Percentiles rank a stretch among this genome's conserved stretches.
Evolutionary conservation across 1,140 invertebrate genomes (phyloP).

Genomic region (Manduca sexta): DNA sequence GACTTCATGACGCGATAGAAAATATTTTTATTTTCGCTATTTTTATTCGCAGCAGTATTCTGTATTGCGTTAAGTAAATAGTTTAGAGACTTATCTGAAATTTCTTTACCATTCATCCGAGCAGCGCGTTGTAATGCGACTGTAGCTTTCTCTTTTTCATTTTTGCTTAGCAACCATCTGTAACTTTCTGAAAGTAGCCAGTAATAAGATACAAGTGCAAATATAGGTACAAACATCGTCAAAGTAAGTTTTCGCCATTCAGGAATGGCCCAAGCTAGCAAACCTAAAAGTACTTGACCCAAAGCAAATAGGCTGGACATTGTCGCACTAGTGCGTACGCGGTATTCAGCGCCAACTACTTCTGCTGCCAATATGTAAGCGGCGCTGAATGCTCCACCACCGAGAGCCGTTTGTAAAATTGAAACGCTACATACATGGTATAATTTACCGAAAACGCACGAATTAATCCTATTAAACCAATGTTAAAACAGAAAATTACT

Average conservation of each 20-base stretch:
- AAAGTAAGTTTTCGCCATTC: constrained; percentile 81
- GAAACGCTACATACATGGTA: constrained; percentile 50
- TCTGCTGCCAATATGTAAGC: constrained; percentile 78
- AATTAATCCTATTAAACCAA: constrained; percentile 41
- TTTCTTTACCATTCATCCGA: constrained; percentile 77
- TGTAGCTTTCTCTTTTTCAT: constrained; percentile 76
- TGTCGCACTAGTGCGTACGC: constrained; percentile 81
- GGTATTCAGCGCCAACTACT: constrained; percentile 79
- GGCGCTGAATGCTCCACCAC: constrained; percentile 57
- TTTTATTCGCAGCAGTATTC: constrained; percentile 21
- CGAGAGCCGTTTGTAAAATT: constrained; percentile 56
- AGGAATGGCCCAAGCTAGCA: constrained; percentile 78
- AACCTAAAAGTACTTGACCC: constrained; percentile 78
- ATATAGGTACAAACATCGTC: constrained; percentile 77
- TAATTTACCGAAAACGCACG: constrained; percentile 57
- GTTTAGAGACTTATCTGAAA: constrained; percentile 73
- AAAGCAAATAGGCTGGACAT: constrained; percentile 80
- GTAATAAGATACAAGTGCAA: constrained; percentile 76
- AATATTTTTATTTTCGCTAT: constrained; percentile 23
- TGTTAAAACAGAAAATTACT: constrained; percentile 52
- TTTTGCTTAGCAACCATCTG: constrained; percentile 82
- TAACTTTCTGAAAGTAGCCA: constrained; percentile 77
- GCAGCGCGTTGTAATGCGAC: constrained; percentile 74
- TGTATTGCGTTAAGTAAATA: constrained; percentile 46
- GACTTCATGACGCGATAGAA: constrained; percentile 73